Conservation (phyloP, 2,113 vertebrate genomes). For the Pogona vitticeps region DNA sequence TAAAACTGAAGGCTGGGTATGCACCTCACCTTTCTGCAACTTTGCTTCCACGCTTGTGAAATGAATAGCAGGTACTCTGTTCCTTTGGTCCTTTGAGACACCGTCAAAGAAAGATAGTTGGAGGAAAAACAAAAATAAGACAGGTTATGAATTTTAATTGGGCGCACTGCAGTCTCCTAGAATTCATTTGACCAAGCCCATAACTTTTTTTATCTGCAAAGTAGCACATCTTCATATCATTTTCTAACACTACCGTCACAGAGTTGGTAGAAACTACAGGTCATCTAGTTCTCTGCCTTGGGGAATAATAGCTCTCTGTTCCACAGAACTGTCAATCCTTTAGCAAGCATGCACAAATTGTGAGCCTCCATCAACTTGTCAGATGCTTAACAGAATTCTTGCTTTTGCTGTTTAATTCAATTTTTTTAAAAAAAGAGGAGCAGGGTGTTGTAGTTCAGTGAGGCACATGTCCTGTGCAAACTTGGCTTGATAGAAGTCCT, state of each 20-base stretch:
- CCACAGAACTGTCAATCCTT: background rate
- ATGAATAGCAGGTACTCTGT: background rate
- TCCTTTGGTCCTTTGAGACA: background rate
- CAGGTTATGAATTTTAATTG: background rate
- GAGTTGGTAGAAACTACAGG: background rate
- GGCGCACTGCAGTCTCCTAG: background rate
- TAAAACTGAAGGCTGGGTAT: background rate
- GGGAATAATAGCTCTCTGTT: background rate
- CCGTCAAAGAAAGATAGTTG: background rate
- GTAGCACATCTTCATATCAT: background rate
- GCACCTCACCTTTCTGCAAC: background rate
- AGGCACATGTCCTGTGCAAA: background rate
- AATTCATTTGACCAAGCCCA: background rate
- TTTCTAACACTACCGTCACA: background rate
- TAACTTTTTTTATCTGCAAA: background rate
- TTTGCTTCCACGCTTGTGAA: background rate
- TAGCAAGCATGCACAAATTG: background rate
- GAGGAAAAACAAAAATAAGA: constrained; percentile 1
- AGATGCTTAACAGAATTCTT: background rate
- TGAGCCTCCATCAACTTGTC: too few species aligned
- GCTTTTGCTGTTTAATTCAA: background rate
- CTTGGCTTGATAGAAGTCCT: background rate
- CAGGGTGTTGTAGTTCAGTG: background rate
- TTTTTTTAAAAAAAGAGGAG: background rate
- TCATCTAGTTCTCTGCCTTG: background rate